Percentiles rank a stretch among this genome's conserved stretches.
phyloP scores from a whole-genome alignment of 2,113 vertebrate species.

The Grus americana region DNA sequence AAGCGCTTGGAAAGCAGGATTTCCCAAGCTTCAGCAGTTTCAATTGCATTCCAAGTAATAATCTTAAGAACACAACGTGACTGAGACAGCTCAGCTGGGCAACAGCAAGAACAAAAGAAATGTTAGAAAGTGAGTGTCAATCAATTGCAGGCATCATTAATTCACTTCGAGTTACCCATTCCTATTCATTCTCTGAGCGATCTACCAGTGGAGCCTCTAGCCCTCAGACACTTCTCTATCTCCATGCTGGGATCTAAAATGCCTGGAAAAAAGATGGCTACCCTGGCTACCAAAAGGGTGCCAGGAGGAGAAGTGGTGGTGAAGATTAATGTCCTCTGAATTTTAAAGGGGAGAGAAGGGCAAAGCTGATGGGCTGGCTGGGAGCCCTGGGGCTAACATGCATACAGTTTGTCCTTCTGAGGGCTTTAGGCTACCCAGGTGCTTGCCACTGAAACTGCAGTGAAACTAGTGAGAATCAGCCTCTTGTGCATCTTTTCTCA shows the following conservation, averaged over 20 bases:
- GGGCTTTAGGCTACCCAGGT: no score
- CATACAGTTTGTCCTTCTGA: background rate
- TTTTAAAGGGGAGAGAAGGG: background rate
- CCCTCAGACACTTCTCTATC: background rate
- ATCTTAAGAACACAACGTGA: background rate
- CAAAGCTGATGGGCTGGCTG: background rate
- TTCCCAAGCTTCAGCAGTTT: slow-evolving; percentile 1
- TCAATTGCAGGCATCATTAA: background rate
- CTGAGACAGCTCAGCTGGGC: background rate
- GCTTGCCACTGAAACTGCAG: background rate
- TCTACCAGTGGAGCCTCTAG: background rate
- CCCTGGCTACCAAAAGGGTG: background rate
- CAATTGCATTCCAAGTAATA: background rate
- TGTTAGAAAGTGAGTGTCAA: background rate
- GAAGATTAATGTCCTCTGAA: background rate
- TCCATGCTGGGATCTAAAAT: background rate
- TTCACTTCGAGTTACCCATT: background rate
- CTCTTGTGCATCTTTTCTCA: background rate
- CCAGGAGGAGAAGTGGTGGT: background rate
- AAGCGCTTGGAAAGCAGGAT: background rate
- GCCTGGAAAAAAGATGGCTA: background rate
- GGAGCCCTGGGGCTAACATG: background rate
- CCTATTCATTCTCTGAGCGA: background rate
- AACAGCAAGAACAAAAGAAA: background rate
- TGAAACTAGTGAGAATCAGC: background rate